These are phyloP conservation scores for Peucedramus taeniatus DNA, from an alignment of 2,113 vertebrate genomes.

Conservation along the genomic window DNA sequence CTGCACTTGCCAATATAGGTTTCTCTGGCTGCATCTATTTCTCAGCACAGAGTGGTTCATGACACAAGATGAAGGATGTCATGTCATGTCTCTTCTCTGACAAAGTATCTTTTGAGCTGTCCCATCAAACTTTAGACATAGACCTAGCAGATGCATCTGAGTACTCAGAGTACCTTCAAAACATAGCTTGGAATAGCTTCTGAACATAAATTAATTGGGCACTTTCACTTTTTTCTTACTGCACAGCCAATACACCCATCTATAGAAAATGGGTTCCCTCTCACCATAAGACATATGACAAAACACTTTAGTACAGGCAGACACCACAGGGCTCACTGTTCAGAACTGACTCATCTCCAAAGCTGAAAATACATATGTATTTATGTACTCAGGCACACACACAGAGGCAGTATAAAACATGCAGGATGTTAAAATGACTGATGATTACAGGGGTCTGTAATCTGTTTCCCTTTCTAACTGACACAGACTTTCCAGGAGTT, in stretches of 20 bases:
- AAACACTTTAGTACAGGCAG: background rate
- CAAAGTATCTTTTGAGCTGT: background rate
- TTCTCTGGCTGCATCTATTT: background rate
- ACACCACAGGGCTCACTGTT: background rate
- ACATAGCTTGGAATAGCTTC: background rate
- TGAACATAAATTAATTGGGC: background rate
- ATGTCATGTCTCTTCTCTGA: background rate
- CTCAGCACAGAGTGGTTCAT: rapidly evolving
- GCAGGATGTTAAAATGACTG: background rate
- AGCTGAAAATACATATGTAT: background rate
- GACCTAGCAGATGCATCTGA: background rate
- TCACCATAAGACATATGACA: background rate
- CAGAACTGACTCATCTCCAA: background rate
- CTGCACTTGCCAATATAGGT: background rate
- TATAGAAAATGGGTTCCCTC: background rate
- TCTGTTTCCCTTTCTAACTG: background rate
- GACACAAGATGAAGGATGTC: background rate
- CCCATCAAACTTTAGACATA: background rate
- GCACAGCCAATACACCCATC: background rate
- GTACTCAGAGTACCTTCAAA: background rate
- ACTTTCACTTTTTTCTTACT: background rate
- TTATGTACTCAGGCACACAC: background rate
- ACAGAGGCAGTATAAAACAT: background rate
- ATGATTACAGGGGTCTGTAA: background rate
- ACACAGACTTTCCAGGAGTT: background rate